These are phyloP conservation scores for Drepana arcuata DNA, from an alignment of 1,140 invertebrate genomes.

Conservation along the genomic window DNA sequence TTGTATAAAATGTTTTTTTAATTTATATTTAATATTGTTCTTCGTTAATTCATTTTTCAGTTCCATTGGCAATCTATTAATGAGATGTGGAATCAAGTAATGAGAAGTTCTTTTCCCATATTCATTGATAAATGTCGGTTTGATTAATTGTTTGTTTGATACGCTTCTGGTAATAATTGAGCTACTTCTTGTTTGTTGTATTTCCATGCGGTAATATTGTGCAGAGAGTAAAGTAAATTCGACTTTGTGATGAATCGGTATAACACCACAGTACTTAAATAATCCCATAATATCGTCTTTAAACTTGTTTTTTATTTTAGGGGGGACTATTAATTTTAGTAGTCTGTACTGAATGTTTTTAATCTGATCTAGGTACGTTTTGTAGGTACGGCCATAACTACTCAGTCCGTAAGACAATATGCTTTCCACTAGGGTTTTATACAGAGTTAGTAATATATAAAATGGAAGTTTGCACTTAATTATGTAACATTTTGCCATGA, in stretches of 20 bases:
- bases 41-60: no score
- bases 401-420: conserved; percentile 16
- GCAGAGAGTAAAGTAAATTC: neutral
- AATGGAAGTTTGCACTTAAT: conserved; percentile 9
- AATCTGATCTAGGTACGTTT: conserved; percentile 15
- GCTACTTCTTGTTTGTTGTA: no score
- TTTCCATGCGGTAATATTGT: neutral
- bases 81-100: no score
- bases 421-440: conserved; percentile 14
- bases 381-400: conserved; percentile 20
- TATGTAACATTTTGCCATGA: conserved; percentile 13
- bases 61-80: no score
- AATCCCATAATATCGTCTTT: conserved; percentile 10
- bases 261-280: conserved; percentile 14
- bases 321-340: conserved; percentile 13
- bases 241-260: conserved; percentile 17
- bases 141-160: no score
- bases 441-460: conserved; percentile 1
- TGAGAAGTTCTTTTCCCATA: no score
- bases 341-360: conserved; percentile 12
- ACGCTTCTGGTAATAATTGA: no score
- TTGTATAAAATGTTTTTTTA: no score
- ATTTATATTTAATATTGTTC: no score
- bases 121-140: no score
- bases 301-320: conserved; percentile 11